Evolutionary conservation across 2,797 vertebrate species (phyloP).

Genomic region (Ptychadena robeensis): DNA sequence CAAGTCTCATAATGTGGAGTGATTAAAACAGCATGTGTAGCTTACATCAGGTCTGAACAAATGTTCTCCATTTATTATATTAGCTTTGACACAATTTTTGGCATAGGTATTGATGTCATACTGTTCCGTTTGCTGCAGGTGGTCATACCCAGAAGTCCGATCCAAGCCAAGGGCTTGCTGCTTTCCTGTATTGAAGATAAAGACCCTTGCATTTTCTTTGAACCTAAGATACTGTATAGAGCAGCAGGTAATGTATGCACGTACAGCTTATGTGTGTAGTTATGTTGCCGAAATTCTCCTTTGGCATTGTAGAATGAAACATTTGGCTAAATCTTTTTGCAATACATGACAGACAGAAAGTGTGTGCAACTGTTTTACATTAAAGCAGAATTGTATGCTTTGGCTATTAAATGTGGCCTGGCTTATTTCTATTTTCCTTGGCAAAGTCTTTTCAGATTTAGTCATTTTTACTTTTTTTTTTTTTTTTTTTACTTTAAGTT

Average conservation of each 20-base stretch:
- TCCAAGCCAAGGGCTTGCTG: constrained; percentile 94
- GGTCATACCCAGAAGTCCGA: constrained; percentile 92
- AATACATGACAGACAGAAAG: constrained; percentile 15
- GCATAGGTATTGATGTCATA: not conserved
- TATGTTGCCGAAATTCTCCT: constrained; percentile 20
- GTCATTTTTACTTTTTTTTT: too few species aligned
- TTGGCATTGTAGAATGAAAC: constrained; percentile 14
- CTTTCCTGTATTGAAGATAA: constrained; percentile 92
- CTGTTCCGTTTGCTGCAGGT: constrained; percentile 73
- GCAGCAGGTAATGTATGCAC: constrained; percentile 86
- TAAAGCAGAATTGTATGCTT: constrained; percentile 55
- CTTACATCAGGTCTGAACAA: not conserved
- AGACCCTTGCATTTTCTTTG: constrained; percentile 98
- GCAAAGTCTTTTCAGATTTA: constrained; percentile 26
- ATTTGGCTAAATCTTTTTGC: constrained; percentile 25
- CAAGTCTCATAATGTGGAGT: not conserved
- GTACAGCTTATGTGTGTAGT: constrained; percentile 51
- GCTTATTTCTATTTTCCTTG: constrained; percentile 52
- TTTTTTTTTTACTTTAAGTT: constrained; percentile 6
- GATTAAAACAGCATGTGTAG: not conserved
- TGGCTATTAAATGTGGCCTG: constrained; percentile 44
- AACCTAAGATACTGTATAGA: constrained; percentile 98
- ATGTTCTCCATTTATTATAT: not conserved
- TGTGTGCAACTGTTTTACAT: constrained; percentile 45
- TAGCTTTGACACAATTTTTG: not conserved